Evolutionary conservation across 2,888 invertebrate genomes (phyloP).

Genomic region (Lagria hirta): DNA sequence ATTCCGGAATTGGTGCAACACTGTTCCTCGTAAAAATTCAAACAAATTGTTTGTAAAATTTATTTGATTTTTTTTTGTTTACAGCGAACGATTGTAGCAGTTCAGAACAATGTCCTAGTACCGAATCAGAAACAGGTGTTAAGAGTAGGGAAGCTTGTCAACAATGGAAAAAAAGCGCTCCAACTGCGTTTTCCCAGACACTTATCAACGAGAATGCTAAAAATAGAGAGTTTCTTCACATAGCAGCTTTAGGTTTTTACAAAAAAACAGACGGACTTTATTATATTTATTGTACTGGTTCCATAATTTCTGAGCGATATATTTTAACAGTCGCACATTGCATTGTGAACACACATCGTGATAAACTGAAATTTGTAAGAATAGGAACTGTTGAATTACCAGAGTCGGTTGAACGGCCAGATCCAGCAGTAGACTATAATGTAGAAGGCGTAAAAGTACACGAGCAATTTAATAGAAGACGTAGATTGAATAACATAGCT

Average conservation of each 20-base stretch:
- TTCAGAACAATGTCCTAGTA: too few relatives aligned
- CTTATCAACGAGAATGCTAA: constrained; percentile 47
- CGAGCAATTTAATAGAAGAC: constrained; percentile 45
- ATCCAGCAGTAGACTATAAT: constrained; percentile 34
- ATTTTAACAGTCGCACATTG: constrained; percentile 65
- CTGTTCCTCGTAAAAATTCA: too few relatives aligned
- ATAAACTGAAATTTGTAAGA: constrained; percentile 33
- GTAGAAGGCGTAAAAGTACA: constrained; percentile 46
- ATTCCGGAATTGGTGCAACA: too few relatives aligned
- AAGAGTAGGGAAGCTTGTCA: too few relatives aligned
- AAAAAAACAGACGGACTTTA: constrained; percentile 34
- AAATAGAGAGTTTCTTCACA: constrained; percentile 55
- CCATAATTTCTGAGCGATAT: constrained; percentile 57
- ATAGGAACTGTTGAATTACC: constrained; percentile 37
- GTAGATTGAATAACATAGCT: constrained; percentile 53
- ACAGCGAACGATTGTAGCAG: too few relatives aligned
- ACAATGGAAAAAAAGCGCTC: too few relatives aligned
- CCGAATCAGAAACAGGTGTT: too few relatives aligned
- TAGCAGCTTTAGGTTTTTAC: constrained; percentile 54
- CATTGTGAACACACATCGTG: constrained; percentile 33
- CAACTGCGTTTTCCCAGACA: too few relatives aligned
- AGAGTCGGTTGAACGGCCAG: constrained; percentile 2
- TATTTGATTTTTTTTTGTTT: too few relatives aligned
- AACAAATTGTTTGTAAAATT: too few relatives aligned
- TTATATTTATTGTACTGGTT: constrained; percentile 57